Evolutionary conservation across 2,888 invertebrate genomes (phyloP), one percentile per base, ranked within the genome.

Genomic region (Chorisops tibialis): DNA sequence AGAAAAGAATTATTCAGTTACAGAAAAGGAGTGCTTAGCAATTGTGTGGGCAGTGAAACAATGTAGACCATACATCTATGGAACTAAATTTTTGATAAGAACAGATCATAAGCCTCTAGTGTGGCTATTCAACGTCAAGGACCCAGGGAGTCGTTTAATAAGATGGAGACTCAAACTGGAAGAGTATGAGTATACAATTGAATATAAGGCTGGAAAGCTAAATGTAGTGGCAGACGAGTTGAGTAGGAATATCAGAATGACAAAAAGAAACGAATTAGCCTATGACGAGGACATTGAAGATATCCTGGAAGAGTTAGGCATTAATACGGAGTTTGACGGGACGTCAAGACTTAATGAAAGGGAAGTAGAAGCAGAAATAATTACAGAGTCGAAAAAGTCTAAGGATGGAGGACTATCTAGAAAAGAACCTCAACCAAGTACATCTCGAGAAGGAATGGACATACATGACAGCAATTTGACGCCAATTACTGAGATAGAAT

Each of bases 101-200:
- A 71, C 69, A 0, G 72, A 72, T 59, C 70, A 72, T 63, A 65
- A 66, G 49, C 68, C 70, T 4, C 62, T 72, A 2, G 43, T 59
- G 39, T 69, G 68, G 68, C 52, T 67, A 14, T 41, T n/a, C n/a
- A 41, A 41, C n/a, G 41, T n/a, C 11, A n/a, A 41, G n/a, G n/a
- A n/a, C n/a, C n/a, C n/a, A n/a, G n/a, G n/a, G n/a, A n/a, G n/a
- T n/a, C n/a, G n/a, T n/a, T 14, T 41, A 9, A 14, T 41, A n/a
- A 5, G 41, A n/a, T 41, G 41, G 41, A 41, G 41, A n/a, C 41
- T 41, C 5, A 41, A 41, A 41, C n/a, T 41, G 41, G 41, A 41
- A n/a, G 41, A 41, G 41, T 41, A 41, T 41, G 5, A 4, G 11
- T 41, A 69, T 48, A 65, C 66, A 41, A 64, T 72, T 1, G 51